Percentiles rank a stretch among this genome's conserved stretches.
Conservation (phyloP, 2,797 vertebrate genomes). For the Urosaurus nigricauda region DNA sequence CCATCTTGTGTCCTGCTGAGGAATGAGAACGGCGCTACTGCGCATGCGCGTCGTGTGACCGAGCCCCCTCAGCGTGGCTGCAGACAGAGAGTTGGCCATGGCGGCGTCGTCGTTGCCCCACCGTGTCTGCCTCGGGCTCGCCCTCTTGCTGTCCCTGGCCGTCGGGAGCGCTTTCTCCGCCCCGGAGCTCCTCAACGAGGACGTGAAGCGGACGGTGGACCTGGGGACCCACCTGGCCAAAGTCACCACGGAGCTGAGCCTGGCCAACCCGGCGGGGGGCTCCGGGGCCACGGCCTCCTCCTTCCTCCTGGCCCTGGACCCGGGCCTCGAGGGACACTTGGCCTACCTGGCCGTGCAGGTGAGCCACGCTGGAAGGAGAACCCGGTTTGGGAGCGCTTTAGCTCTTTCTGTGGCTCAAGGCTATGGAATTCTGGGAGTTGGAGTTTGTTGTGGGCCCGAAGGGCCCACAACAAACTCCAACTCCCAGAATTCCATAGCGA, state of each 20-base stretch:
- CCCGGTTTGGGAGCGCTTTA: no score
- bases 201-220: conserved; percentile 92
- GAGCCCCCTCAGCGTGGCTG: neutral
- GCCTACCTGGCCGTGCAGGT: conserved; percentile 94
- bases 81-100: no score
- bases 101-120: no score
- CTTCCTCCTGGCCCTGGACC: conserved; percentile 90
- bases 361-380: conserved; percentile 67
- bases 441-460: no score
- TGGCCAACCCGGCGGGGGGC: conserved; percentile 84
- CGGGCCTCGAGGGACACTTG: conserved; percentile 85
- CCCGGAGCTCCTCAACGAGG: conserved; percentile 86
- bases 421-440: no score
- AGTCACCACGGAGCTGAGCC: conserved; percentile 87
- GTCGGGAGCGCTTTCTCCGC: conserved; percentile 63
- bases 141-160: conserved; percentile 65
- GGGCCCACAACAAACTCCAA: no score
- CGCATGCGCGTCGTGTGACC: no score
- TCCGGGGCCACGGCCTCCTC: conserved; percentile 72
- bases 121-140: no score
- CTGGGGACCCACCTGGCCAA: conserved; percentile 94
- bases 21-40: conserved; percentile 50
- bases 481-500: no score
- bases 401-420: no score
- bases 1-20: conserved; percentile 59